Evolutionary conservation across 2,888 invertebrate genomes (phyloP), one percentile per base, ranked within the genome.

Genomic region (Altica lythri): DNA sequence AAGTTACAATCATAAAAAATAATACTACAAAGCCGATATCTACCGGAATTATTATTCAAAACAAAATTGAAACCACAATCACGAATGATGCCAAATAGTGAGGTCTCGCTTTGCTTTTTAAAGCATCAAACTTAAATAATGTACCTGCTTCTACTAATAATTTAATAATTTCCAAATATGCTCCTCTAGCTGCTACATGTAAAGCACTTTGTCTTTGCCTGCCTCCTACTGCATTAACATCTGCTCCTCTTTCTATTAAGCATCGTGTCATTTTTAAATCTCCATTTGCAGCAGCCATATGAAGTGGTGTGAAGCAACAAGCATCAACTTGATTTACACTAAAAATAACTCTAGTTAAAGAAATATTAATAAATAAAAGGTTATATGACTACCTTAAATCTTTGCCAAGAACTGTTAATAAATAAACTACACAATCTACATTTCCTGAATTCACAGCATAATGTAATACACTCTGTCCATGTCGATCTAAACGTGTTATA

Each of bases 381-480:
- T 10, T 10, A 35, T 12, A 16, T n/a, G 6, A 16, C 17, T 22
- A 49, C 49, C 49, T 49, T 22, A 49, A 32, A 49, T 58, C 58
- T 29, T 60, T 57, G 81, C 1, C 86, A 85, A 66, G 82, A 4
- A 47, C 44, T 8, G 58, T 29, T 35, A 60, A 32, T n/a, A 62
- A 76, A 55, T 86, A 76, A 46, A 80, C 78, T 0, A 86, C 80
- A 69, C 86, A 83, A 43, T 80, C 83, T 42, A 78, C 67, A 70
- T 86, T 83, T 0, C 87, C 86, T 64, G 83, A 81, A 57, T 84
- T 84, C 9, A 86, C 83, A 16, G 89, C 88, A 78, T 90, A 89
- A 72, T 89, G 89, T 49, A 89, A 72, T 0, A 89, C 86, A 54
- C 86, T 85, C 65, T 84, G 80, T 61, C 83, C 83, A 65, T 81